These are phyloP conservation scores for Drosophila anceps DNA, from an alignment of 2,888 invertebrate genomes.

Conservation along the genomic window DNA sequence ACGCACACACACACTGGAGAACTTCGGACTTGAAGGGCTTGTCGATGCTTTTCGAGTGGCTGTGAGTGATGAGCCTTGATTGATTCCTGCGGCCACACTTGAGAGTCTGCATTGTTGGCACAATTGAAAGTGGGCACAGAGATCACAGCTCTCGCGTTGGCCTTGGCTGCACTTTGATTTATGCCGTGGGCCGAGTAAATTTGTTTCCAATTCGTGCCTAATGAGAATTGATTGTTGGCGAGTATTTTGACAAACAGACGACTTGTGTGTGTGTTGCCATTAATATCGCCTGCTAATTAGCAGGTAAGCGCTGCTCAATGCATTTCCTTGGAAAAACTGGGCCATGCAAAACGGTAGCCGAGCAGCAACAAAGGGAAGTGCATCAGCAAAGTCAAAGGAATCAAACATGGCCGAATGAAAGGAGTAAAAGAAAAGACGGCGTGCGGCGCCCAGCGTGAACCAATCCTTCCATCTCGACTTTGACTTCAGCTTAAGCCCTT, in stretches of 20 bases:
- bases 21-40: conserved; percentile 36
- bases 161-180: conserved; percentile 71
- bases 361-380: conserved; percentile 29
- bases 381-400: conserved; percentile 40
- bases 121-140: conserved; percentile 54
- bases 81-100: conserved; percentile 83
- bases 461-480: conserved; percentile 13
- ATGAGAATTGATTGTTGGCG: conserved; percentile 80
- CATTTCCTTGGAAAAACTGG: conserved; percentile 41
- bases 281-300: conserved; percentile 65
- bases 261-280: conserved; percentile 20
- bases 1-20: conserved; percentile 47
- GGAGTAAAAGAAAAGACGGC: conserved; percentile 18
- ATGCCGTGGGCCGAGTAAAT: conserved; percentile 61
- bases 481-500: conserved; percentile 26
- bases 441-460: conserved; percentile 49
- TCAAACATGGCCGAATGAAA: conserved; percentile 24
- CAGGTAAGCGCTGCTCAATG: conserved; percentile 53
- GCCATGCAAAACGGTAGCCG: conserved; percentile 57
- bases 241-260: conserved; percentile 81
- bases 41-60: conserved; percentile 48
- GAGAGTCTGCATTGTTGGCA: conserved; percentile 72
- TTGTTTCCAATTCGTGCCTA: conserved; percentile 78
- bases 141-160: conserved; percentile 36
- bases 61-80: conserved; percentile 83